Conservation (phyloP, 2,113 vertebrate genomes). For the Pedetes capensis region DNA sequence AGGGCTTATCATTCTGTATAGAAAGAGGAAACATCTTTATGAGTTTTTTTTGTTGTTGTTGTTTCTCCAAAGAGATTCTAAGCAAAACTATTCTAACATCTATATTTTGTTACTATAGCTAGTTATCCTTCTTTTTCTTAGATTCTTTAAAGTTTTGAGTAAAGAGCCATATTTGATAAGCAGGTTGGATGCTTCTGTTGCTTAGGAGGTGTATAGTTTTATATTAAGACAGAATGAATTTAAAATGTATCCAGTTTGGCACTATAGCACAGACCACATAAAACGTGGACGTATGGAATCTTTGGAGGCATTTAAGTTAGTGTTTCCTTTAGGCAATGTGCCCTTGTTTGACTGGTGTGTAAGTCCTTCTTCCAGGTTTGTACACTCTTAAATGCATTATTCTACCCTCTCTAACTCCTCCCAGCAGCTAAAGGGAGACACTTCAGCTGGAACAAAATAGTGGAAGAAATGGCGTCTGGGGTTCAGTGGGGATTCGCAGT, state of each 20-base stretch:
- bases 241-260: conserved; percentile 73
- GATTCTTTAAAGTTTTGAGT: conserved; percentile 74
- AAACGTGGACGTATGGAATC: conserved; percentile 54
- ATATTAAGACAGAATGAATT: conserved; percentile 68
- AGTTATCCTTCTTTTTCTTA: conserved; percentile 79
- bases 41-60: conserved; percentile 42
- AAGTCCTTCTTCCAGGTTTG: conserved; percentile 85
- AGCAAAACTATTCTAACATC: conserved; percentile 49
- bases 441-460: conserved; percentile 81
- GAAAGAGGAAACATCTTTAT: conserved; percentile 70
- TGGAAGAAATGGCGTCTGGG: conserved; percentile 85
- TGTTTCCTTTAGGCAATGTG: conserved; percentile 79
- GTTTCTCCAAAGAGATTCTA: conserved; percentile 53
- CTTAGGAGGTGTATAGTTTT: conserved; percentile 76
- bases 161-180: conserved; percentile 74
- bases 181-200: conserved; percentile 79
- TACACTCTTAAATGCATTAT: conserved; percentile 80
- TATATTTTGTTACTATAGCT: conserved; percentile 69
- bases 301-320: conserved; percentile 79
- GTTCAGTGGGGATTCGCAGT: conserved; percentile 81
- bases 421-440: conserved; percentile 81
- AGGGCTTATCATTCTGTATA: conserved; percentile 77
- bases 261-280: conserved; percentile 61
- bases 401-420: conserved; percentile 80
- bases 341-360: conserved; percentile 80